These are phyloP conservation scores for Kryphioiulus occultus DNA, from an alignment of 2,888 invertebrate genomes.

Conservation along the genomic window DNA sequence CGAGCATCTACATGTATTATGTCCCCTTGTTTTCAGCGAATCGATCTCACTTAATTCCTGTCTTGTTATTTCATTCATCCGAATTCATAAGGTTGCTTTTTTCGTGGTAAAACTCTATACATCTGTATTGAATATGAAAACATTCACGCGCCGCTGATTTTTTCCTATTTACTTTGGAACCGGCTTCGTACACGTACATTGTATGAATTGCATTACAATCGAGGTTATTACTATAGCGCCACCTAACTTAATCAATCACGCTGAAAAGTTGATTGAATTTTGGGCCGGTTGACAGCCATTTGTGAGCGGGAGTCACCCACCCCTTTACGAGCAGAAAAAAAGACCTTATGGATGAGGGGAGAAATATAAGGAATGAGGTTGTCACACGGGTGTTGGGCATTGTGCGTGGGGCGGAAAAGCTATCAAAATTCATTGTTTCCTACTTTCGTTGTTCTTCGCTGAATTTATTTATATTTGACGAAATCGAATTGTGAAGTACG, in stretches of 20 bases:
- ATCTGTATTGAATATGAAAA: background rate
- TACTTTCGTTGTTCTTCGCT: background rate
- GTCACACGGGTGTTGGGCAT: constrained; percentile 35
- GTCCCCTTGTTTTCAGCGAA: background rate
- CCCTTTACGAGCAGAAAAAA: background rate
- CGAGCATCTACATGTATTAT: background rate
- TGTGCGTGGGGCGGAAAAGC: background rate
- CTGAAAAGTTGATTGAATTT: constrained; percentile 45
- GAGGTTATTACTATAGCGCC: constrained; percentile 27
- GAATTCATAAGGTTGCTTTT: background rate
- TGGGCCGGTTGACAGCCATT: constrained; percentile 36
- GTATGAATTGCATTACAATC: constrained; percentile 20
- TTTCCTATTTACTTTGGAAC: background rate
- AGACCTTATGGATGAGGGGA: background rate
- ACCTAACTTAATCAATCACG: constrained; percentile 42
- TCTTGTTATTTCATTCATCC: background rate
- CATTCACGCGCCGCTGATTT: constrained; percentile 18
- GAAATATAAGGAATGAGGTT: constrained; percentile 1
- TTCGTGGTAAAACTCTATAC: constrained; percentile 3
- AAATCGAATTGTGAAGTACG: background rate
- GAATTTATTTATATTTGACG: constrained; percentile 19
- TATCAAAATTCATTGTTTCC: constrained; percentile 35
- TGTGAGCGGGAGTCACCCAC: background rate
- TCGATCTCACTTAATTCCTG: constrained; percentile 3
- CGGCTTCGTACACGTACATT: background rate